Evolutionary conservation across 2,113 vertebrate genomes (phyloP).

Genomic region (Arizona elegans): DNA sequence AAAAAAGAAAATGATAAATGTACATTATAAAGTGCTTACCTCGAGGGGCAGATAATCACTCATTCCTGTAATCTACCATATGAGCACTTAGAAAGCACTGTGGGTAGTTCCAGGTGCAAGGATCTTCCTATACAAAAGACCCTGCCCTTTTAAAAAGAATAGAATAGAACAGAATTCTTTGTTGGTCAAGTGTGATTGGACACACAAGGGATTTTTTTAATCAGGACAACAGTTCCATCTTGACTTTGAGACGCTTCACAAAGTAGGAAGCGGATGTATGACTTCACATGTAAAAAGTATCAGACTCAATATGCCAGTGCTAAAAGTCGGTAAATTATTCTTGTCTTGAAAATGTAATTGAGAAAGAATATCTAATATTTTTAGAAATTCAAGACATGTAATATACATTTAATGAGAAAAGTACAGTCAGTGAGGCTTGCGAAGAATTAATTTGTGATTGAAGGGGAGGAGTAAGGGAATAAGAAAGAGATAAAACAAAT

Average conservation of each 20-base stretch:
- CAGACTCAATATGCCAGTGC: neutral
- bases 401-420: neutral
- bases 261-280: neutral
- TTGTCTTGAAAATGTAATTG: neutral
- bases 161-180: too few species aligned
- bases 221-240: neutral
- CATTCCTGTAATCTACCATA: too few species aligned
- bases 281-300: neutral
- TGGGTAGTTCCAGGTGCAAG: too few species aligned
- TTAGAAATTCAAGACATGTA: neutral
- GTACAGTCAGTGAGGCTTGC: neutral
- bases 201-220: too few species aligned
- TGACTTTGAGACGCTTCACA: neutral
- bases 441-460: neutral
- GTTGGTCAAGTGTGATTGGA: too few species aligned
- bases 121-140: neutral
- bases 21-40: neutral
- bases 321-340: neutral
- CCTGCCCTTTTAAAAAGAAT: too few species aligned
- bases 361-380: neutral
- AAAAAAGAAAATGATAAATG: neutral
- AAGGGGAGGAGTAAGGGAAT: neutral
- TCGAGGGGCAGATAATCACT: neutral
- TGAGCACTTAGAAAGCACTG: neutral
- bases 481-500: neutral